Percentiles rank a stretch among this genome's conserved stretches.
Conservation (phyloP, 2,113 vertebrate genomes). For the Epinephelus moara region DNA sequence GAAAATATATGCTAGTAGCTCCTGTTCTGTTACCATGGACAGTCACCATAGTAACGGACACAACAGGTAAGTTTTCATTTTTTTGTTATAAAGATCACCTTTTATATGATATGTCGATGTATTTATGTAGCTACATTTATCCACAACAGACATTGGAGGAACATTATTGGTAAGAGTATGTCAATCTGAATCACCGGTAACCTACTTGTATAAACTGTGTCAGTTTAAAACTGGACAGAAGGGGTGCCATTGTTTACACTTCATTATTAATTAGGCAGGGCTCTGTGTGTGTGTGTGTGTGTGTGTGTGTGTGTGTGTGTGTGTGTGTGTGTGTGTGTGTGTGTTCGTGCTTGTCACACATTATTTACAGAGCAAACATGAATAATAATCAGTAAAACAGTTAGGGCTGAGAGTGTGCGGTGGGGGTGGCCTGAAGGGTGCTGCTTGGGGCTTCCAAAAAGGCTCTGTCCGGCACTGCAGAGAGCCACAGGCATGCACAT, state of each 20-base stretch:
- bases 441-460: neutral
- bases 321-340: neutral
- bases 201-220: neutral
- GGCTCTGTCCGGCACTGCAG: neutral
- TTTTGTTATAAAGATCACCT: neutral
- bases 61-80: neutral
- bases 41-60: neutral
- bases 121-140: neutral
- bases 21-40: conserved; percentile 30
- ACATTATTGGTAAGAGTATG: neutral
- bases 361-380: neutral
- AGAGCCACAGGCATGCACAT: neutral
- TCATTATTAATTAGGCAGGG: neutral
- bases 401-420: too few relatives aligned
- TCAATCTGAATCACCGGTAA: neutral
- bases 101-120: neutral
- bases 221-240: neutral
- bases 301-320: too few relatives aligned
- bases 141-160: neutral
- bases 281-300: too few relatives aligned
- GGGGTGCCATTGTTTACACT: neutral
- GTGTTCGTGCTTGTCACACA: neutral
- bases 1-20: neutral
- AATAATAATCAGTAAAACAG: neutral
- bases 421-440: neutral